Conservation (phyloP, 2,888 invertebrate genomes). For the Trachelus stipa region DNA sequence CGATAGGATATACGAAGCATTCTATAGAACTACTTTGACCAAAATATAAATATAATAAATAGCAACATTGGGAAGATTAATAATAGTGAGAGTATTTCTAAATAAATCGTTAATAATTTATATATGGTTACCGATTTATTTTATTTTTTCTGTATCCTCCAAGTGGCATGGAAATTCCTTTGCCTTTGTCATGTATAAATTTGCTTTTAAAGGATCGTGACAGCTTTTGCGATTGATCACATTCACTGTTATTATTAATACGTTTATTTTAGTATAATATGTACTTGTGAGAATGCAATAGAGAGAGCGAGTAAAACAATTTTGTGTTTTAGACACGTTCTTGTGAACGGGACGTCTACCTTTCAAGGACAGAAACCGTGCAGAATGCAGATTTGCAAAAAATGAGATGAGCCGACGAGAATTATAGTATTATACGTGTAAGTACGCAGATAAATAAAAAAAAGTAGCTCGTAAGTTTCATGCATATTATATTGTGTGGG, state of each 20-base stretch:
- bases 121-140: no score
- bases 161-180: neutral
- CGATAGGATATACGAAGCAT: neutral
- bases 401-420: conserved; percentile 30
- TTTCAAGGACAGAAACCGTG: neutral
- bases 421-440: neutral
- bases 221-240: neutral
- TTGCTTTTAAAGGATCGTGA: neutral
- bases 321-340: neutral
- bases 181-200: neutral
- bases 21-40: neutral
- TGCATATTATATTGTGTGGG: neutral
- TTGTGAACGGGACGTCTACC: neutral
- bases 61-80: neutral
- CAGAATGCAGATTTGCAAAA: conserved; percentile 40
- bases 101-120: neutral
- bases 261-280: neutral
- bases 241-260: neutral
- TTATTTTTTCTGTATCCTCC: neutral
- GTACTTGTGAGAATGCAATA: neutral
- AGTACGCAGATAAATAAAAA: neutral
- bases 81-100: neutral
- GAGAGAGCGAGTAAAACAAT: neutral
- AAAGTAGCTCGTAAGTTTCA: neutral
- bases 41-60: neutral